Percentiles rank a stretch among this genome's conserved stretches.
These are phyloP conservation scores for Corythoichthys intestinalis DNA, from an alignment of 2,113 vertebrate species.

Conservation along the genomic window DNA sequence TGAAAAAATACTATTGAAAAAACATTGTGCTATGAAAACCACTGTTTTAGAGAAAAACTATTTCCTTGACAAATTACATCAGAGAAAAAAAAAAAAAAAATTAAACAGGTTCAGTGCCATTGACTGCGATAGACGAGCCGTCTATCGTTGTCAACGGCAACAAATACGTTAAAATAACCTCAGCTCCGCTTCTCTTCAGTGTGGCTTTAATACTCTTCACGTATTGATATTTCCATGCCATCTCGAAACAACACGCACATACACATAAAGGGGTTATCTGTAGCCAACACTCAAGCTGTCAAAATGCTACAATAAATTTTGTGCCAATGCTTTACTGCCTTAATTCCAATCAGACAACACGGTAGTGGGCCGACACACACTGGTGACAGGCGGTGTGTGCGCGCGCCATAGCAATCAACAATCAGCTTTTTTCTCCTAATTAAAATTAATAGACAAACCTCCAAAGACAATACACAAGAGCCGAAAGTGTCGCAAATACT, in stretches of 20 bases:
- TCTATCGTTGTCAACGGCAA: no score
- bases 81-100: no score
- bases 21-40: no score
- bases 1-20: no score
- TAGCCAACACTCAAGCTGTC: conserved; percentile 55
- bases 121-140: no score
- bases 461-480: conserved; percentile 45
- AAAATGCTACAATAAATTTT: conserved; percentile 65
- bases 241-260: background rate
- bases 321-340: conserved; percentile 97
- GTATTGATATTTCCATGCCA: background rate
- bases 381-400: conserved; percentile 65
- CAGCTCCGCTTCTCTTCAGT: background rate
- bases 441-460: conserved; percentile 48
- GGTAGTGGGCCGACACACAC: conserved; percentile 68
- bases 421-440: conserved; percentile 54
- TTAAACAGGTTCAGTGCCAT: no score
- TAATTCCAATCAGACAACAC: conserved; percentile 80
- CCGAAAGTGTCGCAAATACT: conserved; percentile 44
- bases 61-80: no score
- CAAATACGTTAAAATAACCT: background rate
- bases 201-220: background rate
- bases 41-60: no score
- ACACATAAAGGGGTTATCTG: conserved; percentile 43
- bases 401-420: conserved; percentile 74